A percentile compares a stretch with the other conserved stretches of the same genome.
phyloP scores from a whole-genome alignment of 2,113 vertebrate species.

The Heloderma charlesbogerti region DNA sequence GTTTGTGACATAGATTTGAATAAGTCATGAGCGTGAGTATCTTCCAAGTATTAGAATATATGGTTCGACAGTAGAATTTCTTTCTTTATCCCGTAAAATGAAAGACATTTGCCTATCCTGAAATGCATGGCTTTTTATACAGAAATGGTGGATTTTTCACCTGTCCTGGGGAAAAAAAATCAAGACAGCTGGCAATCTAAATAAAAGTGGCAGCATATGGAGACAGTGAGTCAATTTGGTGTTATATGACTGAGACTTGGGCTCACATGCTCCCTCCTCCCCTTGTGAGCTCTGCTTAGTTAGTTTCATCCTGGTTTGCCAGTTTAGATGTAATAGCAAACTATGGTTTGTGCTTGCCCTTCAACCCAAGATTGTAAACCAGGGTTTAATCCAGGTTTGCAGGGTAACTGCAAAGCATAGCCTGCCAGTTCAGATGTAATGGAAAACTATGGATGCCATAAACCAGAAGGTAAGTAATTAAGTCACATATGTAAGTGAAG shows the following conservation, averaged over 20 bases:
- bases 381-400: background rate
- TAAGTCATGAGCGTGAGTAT: background rate
- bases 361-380: background rate
- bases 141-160: background rate
- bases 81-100: background rate
- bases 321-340: background rate
- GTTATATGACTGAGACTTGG: background rate
- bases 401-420: background rate
- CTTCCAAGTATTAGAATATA: background rate
- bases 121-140: background rate
- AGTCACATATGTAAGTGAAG: no score
- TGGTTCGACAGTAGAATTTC: background rate
- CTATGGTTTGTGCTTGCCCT: background rate
- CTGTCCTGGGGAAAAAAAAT: no score
- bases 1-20: background rate
- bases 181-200: background rate
- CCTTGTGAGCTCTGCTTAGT: background rate
- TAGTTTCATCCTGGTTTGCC: background rate
- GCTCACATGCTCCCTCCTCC: no score
- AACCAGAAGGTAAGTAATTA: background rate
- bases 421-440: background rate
- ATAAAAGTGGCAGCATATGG: background rate
- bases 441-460: background rate
- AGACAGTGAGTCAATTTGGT: background rate
- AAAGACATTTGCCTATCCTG: background rate